Conservation (phyloP, 2,888 invertebrate genomes). For the Silvanus unidentatus region DNA sequence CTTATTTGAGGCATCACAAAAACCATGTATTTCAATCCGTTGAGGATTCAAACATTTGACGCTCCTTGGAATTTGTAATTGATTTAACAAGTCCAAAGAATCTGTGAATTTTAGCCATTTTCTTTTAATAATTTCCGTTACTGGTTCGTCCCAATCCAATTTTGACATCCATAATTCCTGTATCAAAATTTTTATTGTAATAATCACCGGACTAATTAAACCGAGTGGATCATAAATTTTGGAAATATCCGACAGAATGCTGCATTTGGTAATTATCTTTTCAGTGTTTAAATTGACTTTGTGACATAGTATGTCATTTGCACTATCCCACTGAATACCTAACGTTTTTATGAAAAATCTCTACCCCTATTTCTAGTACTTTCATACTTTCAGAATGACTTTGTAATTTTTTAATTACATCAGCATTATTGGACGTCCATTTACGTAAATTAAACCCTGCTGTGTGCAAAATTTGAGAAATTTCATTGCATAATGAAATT, state of each 20-base stretch:
- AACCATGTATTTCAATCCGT: conserved; percentile 13
- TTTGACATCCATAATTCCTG: conserved; percentile 13
- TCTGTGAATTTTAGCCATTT: neutral
- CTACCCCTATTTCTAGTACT: neutral
- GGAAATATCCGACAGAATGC: conserved; percentile 12
- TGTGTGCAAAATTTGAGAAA: neutral
- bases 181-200: conserved; percentile 12
- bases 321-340: conserved; percentile 9
- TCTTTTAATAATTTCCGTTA: neutral
- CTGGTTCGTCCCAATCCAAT: conserved; percentile 12
- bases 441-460: conserved; percentile 12
- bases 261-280: conserved; percentile 11
- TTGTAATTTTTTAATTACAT: conserved; percentile 4
- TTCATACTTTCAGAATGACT: neutral
- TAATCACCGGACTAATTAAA: conserved; percentile 11
- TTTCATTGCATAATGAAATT: neutral
- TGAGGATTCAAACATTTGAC: neutral
- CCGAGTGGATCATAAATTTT: conserved; percentile 19
- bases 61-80: conserved; percentile 10
- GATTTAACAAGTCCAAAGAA: conserved; percentile 3
- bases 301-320: conserved; percentile 8
- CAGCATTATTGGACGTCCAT: conserved; percentile 8
- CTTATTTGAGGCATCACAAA: conserved; percentile 11
- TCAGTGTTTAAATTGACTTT: neutral
- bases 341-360: conserved; percentile 8